Evolutionary conservation across 2,113 vertebrate genomes (phyloP).

Genomic region (Mobula hypostoma): DNA sequence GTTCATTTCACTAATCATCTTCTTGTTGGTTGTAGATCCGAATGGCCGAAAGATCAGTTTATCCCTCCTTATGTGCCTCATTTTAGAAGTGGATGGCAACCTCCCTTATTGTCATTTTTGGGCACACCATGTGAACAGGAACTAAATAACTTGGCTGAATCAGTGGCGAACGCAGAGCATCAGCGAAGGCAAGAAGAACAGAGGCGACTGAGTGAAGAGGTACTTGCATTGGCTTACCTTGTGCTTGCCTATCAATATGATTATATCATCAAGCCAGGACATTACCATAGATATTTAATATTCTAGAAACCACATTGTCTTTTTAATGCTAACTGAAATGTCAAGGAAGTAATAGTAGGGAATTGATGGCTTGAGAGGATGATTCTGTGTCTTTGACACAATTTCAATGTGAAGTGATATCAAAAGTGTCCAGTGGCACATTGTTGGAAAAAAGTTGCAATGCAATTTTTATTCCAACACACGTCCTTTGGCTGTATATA

Average conservation of each 20-base stretch:
- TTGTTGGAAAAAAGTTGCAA: not conserved
- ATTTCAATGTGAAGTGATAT: not conserved
- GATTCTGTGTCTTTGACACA: not conserved
- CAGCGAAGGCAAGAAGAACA: slow-evolving; percentile 64
- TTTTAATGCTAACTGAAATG: not conserved
- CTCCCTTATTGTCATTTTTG: slow-evolving; percentile 59
- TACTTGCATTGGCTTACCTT: slow-evolving; percentile 38
- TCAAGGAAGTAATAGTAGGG: not conserved
- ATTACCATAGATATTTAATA: not conserved
- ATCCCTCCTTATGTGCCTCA: slow-evolving; percentile 71
- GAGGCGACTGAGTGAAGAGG: slow-evolving; percentile 60
- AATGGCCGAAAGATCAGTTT: slow-evolving; percentile 88
- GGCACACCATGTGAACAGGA: slow-evolving; percentile 64
- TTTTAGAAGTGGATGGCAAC: slow-evolving; percentile 88
- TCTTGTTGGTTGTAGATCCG: slow-evolving; percentile 57
- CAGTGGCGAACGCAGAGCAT: slow-evolving; percentile 56
- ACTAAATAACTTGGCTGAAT: slow-evolving; percentile 63
- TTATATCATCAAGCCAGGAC: not conserved
- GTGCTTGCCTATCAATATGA: not conserved
- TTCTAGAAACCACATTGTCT: not conserved
- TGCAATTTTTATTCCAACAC: not conserved
- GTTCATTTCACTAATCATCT: not conserved
- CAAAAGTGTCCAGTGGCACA: not conserved
- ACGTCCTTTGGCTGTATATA: not conserved
- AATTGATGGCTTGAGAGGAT: not conserved